Conservation (phyloP, 2,888 invertebrate genomes). For the Macrophya annulata region DNA sequence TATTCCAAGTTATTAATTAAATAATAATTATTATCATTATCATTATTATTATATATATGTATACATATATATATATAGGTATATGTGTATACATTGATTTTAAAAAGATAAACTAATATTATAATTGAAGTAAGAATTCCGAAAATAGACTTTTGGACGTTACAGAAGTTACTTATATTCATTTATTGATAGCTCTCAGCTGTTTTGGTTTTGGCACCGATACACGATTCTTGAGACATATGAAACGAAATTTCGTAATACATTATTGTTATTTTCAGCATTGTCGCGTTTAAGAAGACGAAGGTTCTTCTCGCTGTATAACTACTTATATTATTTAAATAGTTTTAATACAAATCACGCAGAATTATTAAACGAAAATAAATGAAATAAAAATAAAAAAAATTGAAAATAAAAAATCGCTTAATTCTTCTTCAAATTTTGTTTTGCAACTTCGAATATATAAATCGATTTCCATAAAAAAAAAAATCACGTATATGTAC, state of each 20-base stretch:
- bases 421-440: too few species aligned
- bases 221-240: slow-evolving; percentile 41
- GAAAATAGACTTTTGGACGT: not conserved
- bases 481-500: too few species aligned
- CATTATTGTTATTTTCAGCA: slow-evolving; percentile 74
- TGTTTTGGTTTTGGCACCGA: slow-evolving; percentile 72
- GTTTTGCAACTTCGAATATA: too few species aligned
- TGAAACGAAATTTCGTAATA: slow-evolving; percentile 66
- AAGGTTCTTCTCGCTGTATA: slow-evolving; percentile 61
- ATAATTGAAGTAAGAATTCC: not conserved
- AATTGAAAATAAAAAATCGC: too few species aligned
- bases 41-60: too few species aligned
- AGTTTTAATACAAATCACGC: too few species aligned
- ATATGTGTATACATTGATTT: not conserved
- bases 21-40: too few species aligned
- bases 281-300: slow-evolving; percentile 63
- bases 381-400: too few species aligned
- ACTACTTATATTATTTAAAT: not conserved
- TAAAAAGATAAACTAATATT: not conserved
- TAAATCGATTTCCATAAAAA: too few species aligned
- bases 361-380: too few species aligned
- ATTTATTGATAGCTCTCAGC: slow-evolving; percentile 77
- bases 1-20: too few species aligned
- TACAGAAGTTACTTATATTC: slow-evolving; percentile 20
- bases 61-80: too few species aligned